Base-by-base conservation (phyloP, 1,140 invertebrate genomes). In the Acromyrmex charruanus region DNA sequence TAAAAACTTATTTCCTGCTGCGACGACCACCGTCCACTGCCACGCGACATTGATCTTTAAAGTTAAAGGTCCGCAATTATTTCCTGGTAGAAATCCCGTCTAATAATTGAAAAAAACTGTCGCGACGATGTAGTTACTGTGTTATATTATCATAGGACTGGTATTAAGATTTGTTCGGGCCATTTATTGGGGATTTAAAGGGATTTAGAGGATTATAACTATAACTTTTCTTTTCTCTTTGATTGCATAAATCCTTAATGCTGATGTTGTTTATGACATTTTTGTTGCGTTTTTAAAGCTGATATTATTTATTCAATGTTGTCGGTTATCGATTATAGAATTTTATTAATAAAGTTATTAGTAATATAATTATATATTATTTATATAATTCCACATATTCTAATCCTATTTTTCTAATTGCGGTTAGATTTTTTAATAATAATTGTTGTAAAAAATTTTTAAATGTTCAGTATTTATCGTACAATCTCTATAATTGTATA, bases 1-100 rank as follows among this genome's bases (percentile, higher is more conserved):
- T 58, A 79, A 87, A 89, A 89, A 66, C 66, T 82, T 58, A 66
- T 63, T 87, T 87, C n/a, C 71, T 61, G 39, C 39, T 51, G 58
- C 85, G 53, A 84, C 44, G 69, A 80, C 16, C 58, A 59, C 9
- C 28, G 51, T 21, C 10, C n/a, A 14, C n/a, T 28, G 28, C 35
- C 35, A 25, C 28, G 72, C n/a, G 28, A 58, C 59, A 77, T 39
- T 51, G 49, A 85, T 85, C 72, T 63, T 53, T 18, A 12, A 6
- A 25, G 25, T 59, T 61, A 51, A 21, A 21, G 4, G 16, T 49
- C n/a, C 14, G 14, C 31, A 5, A 18, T 49, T n/a, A 21, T 18
- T 82, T 59, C 51, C 51, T n/a, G 66, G 5, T 81, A 44, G 16
- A 82, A 72, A 49, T 59, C 25, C n/a, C n/a, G 49, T 80, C 68